Evolutionary conservation across 53 echinoderm and acorn worm genomes (phyloP).

Genomic region (Luidia sarsii): DNA sequence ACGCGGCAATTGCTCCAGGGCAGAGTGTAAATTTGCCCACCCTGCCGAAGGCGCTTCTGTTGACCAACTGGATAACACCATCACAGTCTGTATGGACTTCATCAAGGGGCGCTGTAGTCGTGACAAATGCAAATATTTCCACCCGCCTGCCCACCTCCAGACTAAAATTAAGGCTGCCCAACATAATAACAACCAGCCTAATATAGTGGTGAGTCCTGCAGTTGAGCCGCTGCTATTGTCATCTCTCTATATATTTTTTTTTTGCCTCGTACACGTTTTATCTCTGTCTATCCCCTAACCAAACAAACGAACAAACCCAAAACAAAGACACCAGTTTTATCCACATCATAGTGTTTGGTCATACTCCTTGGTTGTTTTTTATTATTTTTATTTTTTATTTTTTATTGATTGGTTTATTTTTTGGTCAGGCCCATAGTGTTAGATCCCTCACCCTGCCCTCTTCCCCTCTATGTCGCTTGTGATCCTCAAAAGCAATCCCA

Average conservation of each 20-base stretch:
- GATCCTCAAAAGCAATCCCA: slow-evolving; percentile 18
- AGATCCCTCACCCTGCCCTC: neutral
- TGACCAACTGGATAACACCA: slow-evolving; percentile 94
- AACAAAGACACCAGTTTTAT: no score
- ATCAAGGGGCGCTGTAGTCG: slow-evolving; percentile 98
- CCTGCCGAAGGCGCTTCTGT: slow-evolving; percentile 91
- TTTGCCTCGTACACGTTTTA: slow-evolving; percentile 1
- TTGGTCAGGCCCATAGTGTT: neutral
- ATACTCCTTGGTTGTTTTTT: slow-evolving; percentile 1
- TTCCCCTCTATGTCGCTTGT: slow-evolving; percentile 25
- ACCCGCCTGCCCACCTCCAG: slow-evolving; percentile 99
- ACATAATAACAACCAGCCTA: slow-evolving; percentile 84
- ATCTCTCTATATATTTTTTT: slow-evolving; percentile 5
- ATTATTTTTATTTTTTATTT: slow-evolving; percentile 10
- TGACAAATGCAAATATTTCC: slow-evolving; percentile 99
- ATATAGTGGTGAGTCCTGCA: slow-evolving; percentile 85
- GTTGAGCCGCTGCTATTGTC: slow-evolving; percentile 10
- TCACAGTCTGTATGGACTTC: slow-evolving; percentile 99
- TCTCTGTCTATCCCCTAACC: slow-evolving; percentile 23
- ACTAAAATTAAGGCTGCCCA: slow-evolving; percentile 99
- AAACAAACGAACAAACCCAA: no score
- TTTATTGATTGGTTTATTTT: neutral
- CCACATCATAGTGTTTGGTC: no score
- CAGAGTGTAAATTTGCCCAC: slow-evolving; percentile 99
- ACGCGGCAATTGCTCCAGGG: slow-evolving; percentile 95